phyloP scores from a whole-genome alignment of 2,888 invertebrate genomes.

The Limulus polyphemus region DNA sequence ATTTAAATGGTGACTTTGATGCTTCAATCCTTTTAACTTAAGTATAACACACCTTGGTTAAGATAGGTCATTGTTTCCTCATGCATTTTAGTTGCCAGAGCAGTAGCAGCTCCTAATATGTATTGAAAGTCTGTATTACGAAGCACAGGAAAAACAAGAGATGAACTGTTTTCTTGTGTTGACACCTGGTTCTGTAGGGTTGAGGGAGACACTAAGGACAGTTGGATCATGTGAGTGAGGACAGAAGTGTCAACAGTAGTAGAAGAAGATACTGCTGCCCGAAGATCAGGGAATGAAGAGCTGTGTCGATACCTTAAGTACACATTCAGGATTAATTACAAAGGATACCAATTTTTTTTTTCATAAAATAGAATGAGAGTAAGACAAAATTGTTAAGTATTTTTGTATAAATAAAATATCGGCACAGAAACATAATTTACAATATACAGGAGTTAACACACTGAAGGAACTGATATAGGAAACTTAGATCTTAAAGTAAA shows the following conservation, averaged over 20 bases:
- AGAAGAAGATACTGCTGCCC: constrained; percentile 14
- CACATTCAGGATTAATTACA: too few species aligned
- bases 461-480: too few species aligned
- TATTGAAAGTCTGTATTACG: constrained; percentile 65
- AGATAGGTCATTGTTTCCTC: constrained; percentile 91
- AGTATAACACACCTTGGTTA: constrained; percentile 75
- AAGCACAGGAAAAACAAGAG: too few species aligned
- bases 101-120: constrained; percentile 89
- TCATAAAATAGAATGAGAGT: too few species aligned
- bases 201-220: constrained; percentile 16
- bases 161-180: background rate
- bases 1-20: too few species aligned
- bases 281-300: constrained; percentile 24
- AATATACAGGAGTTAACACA: too few species aligned
- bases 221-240: constrained; percentile 17
- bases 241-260: constrained; percentile 15
- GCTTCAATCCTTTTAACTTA: too few species aligned
- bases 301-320: constrained; percentile 25
- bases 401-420: too few species aligned
- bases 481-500: too few species aligned
- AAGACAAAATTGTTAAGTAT: too few species aligned
- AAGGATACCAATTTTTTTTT: too few species aligned
- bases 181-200: constrained; percentile 6
- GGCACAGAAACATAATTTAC: too few species aligned
- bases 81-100: constrained; percentile 87